These are phyloP conservation scores for Anaspis maculata DNA, from an alignment of 2,888 invertebrate species.

Conservation along the genomic window DNA sequence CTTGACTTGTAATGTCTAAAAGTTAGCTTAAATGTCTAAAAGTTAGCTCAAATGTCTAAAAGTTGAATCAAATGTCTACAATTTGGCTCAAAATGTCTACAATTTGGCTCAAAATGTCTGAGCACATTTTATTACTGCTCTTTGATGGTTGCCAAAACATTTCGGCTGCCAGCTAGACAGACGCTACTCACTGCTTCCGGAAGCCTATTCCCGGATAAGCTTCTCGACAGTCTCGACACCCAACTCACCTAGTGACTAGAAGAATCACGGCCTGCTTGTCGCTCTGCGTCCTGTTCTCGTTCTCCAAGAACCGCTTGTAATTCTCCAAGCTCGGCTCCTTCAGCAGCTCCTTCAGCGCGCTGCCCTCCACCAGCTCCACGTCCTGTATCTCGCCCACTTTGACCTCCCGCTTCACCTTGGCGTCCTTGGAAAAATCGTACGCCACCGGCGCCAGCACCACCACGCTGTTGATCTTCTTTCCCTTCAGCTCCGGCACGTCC, in stretches of 20 bases:
- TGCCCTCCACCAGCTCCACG: conserved; percentile 44
- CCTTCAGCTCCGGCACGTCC: conserved; percentile 64
- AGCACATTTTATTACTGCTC: no score
- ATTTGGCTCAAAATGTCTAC: no score
- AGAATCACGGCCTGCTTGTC: conserved; percentile 75
- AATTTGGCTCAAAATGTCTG: no score
- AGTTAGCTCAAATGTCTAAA: no score
- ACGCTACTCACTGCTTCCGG: no score
- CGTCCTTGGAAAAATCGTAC: conserved; percentile 49
- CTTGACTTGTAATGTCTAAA: no score
- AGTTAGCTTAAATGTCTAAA: no score
- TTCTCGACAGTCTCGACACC: no score
- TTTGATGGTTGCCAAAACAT: no score
- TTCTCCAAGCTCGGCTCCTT: conserved; percentile 69
- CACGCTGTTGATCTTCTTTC: conserved; percentile 73
- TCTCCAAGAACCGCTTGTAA: conserved; percentile 71
- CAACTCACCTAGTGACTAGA: conserved; percentile 74
- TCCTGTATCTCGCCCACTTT: conserved; percentile 47
- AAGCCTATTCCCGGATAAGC: no score
- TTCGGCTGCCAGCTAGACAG: no score
- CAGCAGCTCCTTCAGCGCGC: conserved; percentile 65
- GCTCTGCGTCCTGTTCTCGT: conserved; percentile 63
- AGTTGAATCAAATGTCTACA: no score
- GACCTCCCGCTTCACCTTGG: conserved; percentile 45
- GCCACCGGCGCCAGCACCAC: conserved; percentile 79